phyloP scores from a whole-genome alignment of 2,113 vertebrate genomes.

The Setophaga kirtlandii region DNA sequence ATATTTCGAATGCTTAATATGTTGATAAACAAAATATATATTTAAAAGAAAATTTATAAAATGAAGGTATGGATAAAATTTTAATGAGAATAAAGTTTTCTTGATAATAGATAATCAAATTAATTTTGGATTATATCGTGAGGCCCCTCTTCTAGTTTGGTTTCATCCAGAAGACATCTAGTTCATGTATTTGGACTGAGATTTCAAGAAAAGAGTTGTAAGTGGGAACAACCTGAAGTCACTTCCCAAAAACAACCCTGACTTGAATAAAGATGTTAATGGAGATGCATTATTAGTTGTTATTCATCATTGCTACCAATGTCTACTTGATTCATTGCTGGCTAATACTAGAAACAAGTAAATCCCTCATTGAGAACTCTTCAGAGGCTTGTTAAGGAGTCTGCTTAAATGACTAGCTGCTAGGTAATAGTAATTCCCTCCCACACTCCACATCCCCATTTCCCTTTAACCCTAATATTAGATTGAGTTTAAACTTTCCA shows the following conservation, averaged over 20 bases:
- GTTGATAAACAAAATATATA: neutral
- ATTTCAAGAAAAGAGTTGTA: neutral
- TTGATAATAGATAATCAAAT: neutral
- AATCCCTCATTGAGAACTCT: neutral
- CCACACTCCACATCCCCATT: neutral
- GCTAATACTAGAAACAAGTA: neutral
- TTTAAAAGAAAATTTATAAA: neutral
- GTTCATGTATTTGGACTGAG: neutral
- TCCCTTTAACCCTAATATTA: neutral
- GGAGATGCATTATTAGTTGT: neutral
- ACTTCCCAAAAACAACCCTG: neutral
- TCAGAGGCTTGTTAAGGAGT: neutral
- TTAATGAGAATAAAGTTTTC: neutral
- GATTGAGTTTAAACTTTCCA: neutral
- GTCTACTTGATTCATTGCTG: neutral
- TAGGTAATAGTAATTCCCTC: neutral
- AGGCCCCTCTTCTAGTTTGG: accelerated
- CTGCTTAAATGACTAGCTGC: neutral
- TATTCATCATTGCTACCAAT: neutral
- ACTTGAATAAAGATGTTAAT: neutral
- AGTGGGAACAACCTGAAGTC: neutral
- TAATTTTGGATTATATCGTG: neutral
- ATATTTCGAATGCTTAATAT: neutral
- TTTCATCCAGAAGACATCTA: neutral
- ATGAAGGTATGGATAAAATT: neutral